A percentile compares a stretch with the other conserved stretches of the same genome.
phyloP scores from a whole-genome alignment of 2,888 invertebrate species.

The Lepidocyrtoides sp. region DNA sequence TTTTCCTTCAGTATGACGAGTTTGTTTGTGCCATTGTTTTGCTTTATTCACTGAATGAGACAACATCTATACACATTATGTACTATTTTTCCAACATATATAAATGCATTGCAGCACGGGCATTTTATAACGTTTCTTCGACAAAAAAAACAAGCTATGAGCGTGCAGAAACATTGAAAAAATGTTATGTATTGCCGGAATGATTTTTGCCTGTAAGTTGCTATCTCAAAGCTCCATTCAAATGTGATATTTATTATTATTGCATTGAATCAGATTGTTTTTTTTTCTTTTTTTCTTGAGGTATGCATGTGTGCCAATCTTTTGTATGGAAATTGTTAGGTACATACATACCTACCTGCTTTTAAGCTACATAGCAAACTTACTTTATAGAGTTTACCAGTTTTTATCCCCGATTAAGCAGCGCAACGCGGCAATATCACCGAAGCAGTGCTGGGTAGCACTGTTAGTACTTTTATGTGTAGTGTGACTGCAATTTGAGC shows the following conservation, averaged over 20 bases:
- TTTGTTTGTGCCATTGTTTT: constrained; percentile 39
- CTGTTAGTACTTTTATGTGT: background rate
- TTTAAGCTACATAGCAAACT: background rate
- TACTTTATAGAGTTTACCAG: background rate
- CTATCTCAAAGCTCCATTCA: constrained; percentile 49
- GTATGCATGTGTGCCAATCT: constrained; percentile 32
- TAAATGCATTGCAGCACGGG: background rate
- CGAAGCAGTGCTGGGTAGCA: too few relatives aligned
- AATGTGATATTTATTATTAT: constrained; percentile 54
- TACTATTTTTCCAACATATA: constrained; percentile 17
- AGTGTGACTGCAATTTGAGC: constrained; percentile 18
- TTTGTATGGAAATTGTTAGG: background rate
- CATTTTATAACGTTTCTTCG: background rate
- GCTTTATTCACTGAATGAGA: constrained; percentile 56
- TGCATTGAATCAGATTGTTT: constrained; percentile 31
- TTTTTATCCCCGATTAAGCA: too few relatives aligned
- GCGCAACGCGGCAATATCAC: too few relatives aligned
- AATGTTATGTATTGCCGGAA: constrained; percentile 60
- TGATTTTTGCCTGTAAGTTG: constrained; percentile 60
- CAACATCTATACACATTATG: constrained; percentile 50
- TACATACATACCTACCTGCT: background rate
- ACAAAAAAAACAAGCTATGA: constrained; percentile 20
- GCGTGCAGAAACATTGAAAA: constrained; percentile 50
- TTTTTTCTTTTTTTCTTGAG: background rate
- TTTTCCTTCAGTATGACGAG: background rate